Base-by-base conservation (phyloP, 1,140 invertebrate species). In the Brachystomella parvula region DNA sequence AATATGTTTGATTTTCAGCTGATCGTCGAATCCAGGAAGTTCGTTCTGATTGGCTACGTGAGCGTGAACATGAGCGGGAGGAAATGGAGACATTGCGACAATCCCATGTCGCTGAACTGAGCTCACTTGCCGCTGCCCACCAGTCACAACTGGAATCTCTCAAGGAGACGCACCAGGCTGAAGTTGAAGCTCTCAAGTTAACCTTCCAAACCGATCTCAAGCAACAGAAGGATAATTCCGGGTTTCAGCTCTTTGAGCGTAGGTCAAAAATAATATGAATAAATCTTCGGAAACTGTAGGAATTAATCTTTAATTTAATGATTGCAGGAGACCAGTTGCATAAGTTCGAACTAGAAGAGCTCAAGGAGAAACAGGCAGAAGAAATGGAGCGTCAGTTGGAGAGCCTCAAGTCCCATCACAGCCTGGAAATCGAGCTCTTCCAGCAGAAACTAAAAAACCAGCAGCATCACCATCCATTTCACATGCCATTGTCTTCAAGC, bases 1-100 rank as follows among this genome's bases (percentile, higher is more conserved):
- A n/a, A n/a, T n/a, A 53, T 53, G 24, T 53, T 53, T 53, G 49
- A 53, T 53, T 53, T 24, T 53, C 21, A 53, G 49, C 49, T 53
- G 49, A 53, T 6, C 49, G 21, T 17, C 12, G 49, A 24, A 6
- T 53, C 24, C 15, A 53, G 24, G 49, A 53, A 26, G 49, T 26
- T 26, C 49, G 49, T 15, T 53, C 49, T 6, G 49, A 53, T 26
- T 53, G 49, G 49, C 9, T 17, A 24, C 9, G 49, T 17, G 49
- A 53, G 24, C 49, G 9, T 26, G 49, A 53, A 24, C 49, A 53
- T 53, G 49, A 12, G 49, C 24, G 9, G 9, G 49, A 53, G 49
- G 49, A 53, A 26, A 12, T 15, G 3, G 49, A 53, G 24, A 24
- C 24, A 17, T 24, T 17, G 49, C 21, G 49, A 17, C 49, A 53